Conservation (phyloP, 2,888 invertebrate species). For the Alviniconcha strummeri region DNA sequence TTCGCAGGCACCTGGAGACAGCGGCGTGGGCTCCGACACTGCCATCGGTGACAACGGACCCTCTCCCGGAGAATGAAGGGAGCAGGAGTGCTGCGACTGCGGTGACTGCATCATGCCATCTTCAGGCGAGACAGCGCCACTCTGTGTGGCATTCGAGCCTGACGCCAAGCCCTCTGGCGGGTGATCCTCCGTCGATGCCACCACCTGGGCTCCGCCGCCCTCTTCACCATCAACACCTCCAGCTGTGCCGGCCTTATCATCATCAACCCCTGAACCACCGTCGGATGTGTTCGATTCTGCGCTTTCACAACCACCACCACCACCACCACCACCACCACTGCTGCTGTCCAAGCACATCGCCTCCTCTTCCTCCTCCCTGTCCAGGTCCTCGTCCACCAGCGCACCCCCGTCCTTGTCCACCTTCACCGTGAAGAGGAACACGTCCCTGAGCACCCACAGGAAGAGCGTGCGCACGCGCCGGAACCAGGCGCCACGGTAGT, state of each 20-base stretch:
- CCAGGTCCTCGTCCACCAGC: neutral
- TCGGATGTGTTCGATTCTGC: no score
- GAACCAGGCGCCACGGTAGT: constrained; percentile 27
- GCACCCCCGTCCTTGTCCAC: neutral
- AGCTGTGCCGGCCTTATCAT: no score
- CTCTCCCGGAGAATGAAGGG: neutral
- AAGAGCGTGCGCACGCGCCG: neutral
- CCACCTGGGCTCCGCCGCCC: no score
- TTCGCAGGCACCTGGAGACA: neutral
- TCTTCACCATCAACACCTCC: no score
- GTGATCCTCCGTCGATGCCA: no score
- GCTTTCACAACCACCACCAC: no score
- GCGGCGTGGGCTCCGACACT: neutral
- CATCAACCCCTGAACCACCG: no score
- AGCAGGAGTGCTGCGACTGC: constrained; percentile 7
- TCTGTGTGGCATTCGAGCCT: no score
- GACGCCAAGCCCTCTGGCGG: no score
- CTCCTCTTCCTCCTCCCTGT: neutral
- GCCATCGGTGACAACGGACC: neutral
- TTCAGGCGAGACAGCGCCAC: neutral
- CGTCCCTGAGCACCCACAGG: constrained; percentile 6
- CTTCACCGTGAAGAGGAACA: constrained; percentile 23
- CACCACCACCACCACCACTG: no score
- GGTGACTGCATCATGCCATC: neutral
- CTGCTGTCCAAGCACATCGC: neutral